Evolutionary conservation across 2,113 vertebrate species (phyloP), one percentile per base, ranked within the genome.

Genomic region (Vimba vimba): DNA sequence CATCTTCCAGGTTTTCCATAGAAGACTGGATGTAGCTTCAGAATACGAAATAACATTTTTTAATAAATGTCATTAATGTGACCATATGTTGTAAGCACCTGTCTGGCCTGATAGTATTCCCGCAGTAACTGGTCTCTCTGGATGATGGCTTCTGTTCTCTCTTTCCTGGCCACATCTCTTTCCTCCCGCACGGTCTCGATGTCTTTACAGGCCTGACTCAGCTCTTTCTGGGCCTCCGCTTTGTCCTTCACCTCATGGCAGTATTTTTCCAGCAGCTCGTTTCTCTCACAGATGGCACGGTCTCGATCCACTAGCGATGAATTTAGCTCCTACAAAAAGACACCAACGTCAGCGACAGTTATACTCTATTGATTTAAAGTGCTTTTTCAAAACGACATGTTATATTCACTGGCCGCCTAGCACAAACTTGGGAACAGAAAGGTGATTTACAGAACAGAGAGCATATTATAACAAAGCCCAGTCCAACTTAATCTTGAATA

Each of bases 191-290:
- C 96, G 2, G 93, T 96, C 93, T 97, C 96, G 33, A 97, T 97
- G 93, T 97, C 96, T 90, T 96, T 97, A 92, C 96, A 97, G 82
- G 96, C 97, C 94, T 98, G 97, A 90, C 96, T 96, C 91, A 97
- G 92, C 85, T 97, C 96, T 89, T 96, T 97, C 91, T 96, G 95
- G 60, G 96, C 96, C 93, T 97, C 96, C 17, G 96, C 94, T 94
- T 97, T 97, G 93, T 96, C 96, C 92, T 97, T 97, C 85, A 96
- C 96, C 91, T 97, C 97, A 77, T 96, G 95, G 91, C 96, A 97
- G 91, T 96, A 97, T 88, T 97, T 97, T 92, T 98, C 97, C 91
- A 98, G 94, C 86, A 98, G 95, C 91, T 98, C 97, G 86, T 97
- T 97, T 89, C 96, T 94, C 91, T 98, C 96, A 83, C 95, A 97